Conservation (phyloP, 2,888 invertebrate species). For the Drosophila limbata region DNA sequence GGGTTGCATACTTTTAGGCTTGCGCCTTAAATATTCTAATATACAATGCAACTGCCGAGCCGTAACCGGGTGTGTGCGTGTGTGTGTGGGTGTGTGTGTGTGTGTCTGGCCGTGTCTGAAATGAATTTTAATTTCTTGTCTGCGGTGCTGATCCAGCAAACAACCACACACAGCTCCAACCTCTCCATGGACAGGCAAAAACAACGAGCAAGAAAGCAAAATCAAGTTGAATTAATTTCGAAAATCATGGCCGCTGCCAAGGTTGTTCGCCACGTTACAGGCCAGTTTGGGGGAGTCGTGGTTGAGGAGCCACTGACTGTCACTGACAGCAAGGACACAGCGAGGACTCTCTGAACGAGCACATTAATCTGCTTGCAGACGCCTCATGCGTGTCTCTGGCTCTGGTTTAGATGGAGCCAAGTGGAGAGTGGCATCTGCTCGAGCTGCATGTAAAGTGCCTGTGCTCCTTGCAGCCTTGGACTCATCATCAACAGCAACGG, state of each 20-base stretch:
- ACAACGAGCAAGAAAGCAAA: conserved; percentile 78
- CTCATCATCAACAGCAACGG: conserved; percentile 42
- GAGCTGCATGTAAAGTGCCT: conserved; percentile 41
- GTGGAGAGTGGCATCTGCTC: conserved; percentile 37
- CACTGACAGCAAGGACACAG: conserved; percentile 71
- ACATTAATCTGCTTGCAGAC: conserved; percentile 81
- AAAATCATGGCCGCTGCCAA: conserved; percentile 80
- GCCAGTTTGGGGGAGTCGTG: conserved; percentile 3
- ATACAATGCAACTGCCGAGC: conserved; percentile 44
- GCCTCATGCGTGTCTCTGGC: conserved; percentile 73
- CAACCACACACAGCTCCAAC: conserved; percentile 27
- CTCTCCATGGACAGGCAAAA: conserved; percentile 47
- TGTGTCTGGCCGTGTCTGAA: conserved; percentile 58
- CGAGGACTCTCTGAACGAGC: conserved; percentile 47
- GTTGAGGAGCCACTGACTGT: conserved; percentile 43
- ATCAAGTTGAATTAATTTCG: conserved; percentile 82
- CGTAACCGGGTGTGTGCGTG: conserved; percentile 2
- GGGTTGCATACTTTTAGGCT: conserved; percentile 79
- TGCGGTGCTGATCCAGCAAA: conserved; percentile 47
- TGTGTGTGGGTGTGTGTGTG: background rate
- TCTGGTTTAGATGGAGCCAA: conserved; percentile 28
- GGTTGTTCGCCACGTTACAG: conserved; percentile 51
- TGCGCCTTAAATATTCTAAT: conserved; percentile 78
- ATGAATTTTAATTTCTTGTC: conserved; percentile 83
- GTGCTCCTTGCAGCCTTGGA: conserved; percentile 43